Evolutionary conservation across 92 coral and sea anemone genomes (phyloP).

Genomic region (Porites divaricata): DNA sequence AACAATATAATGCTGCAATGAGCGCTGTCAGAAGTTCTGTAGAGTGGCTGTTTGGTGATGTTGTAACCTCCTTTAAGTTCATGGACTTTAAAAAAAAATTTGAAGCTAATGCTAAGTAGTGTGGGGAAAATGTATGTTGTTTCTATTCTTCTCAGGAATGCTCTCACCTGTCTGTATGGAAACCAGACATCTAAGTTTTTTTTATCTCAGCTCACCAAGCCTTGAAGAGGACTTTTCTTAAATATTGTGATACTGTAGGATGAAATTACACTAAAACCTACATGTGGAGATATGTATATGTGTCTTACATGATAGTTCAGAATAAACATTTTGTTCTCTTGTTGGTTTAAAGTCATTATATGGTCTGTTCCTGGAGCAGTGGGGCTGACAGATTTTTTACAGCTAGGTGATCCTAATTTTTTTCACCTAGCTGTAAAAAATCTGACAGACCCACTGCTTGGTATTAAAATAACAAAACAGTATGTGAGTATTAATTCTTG

Average conservation of each 20-base stretch:
- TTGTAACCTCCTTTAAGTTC: constrained; percentile 7
- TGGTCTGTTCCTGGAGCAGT: constrained; percentile 1
- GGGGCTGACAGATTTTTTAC: not conserved
- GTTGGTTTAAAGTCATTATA: not conserved
- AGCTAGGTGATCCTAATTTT: constrained; percentile 1
- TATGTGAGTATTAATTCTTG: not conserved
- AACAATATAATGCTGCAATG: constrained; percentile 37
- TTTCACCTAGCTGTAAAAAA: too few relatives aligned
- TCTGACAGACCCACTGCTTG: too few relatives aligned
- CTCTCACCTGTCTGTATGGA: not conserved
- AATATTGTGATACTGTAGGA: too few relatives aligned
- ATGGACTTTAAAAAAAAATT: too few relatives aligned
- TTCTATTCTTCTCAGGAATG: constrained; percentile 23
- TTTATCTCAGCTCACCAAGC: not conserved
- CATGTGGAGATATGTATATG: too few relatives aligned
- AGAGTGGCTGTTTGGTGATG: constrained; percentile 38
- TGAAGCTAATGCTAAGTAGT: too few relatives aligned
- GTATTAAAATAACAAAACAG: constrained; percentile 6
- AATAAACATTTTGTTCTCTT: not conserved
- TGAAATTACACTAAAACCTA: too few relatives aligned
- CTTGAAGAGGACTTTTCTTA: too few relatives aligned
- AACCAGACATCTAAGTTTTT: not conserved
- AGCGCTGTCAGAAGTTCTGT: constrained; percentile 47
- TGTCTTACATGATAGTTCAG: too few relatives aligned
- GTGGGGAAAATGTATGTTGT: constrained; percentile 27